Evolutionary conservation across 1,140 invertebrate species (phyloP), one percentile per base, ranked within the genome.

Genomic region (Eciton burchellii): DNA sequence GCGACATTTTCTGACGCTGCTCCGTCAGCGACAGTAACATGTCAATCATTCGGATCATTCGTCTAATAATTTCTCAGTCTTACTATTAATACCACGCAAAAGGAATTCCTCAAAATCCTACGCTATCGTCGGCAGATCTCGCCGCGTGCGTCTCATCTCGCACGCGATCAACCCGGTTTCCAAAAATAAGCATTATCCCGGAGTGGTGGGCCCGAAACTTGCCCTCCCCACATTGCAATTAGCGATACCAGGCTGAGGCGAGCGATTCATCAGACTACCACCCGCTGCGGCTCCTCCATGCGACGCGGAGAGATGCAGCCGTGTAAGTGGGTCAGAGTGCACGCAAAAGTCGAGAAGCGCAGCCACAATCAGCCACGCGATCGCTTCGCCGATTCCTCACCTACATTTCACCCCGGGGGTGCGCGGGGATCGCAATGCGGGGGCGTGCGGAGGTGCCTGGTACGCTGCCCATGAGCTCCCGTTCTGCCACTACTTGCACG

Each of bases 271-370:
- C 71, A 57, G 59, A 35, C 35, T 41, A 52, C 60, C 70, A 76
- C 70, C 81, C 45, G 56, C 70, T 45, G 72, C 49, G 45, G 57
- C 21, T 62, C 65, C 63, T 76, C 72, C 52, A 84, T 66, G 82
- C 59, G 74, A 71, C 43, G 47, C 5, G 68, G 41, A 35, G 43
- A 82, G 77, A 88, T 87, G 86, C 71, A 57, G 19, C 68, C 66
- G 85, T 54, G 56, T 76, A 91, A 91, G 84, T 91, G 88, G 91
- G 90, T 92, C 91, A 92, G 83, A 89, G 85, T 72, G 84, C 84
- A 83, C 54, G 73, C 70, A 71, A 88, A 19, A 65, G 45, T 68
- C 35, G 59, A 45, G 43, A 47, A 71, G 74, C 70, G 82, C 62
- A 85, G 85, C 90, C 90, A n/a, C 84, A 85, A 90, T 86, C 85